Evolutionary conservation across 2,797 vertebrate species (phyloP).

Genomic region (Lacerta bilineata): DNA sequence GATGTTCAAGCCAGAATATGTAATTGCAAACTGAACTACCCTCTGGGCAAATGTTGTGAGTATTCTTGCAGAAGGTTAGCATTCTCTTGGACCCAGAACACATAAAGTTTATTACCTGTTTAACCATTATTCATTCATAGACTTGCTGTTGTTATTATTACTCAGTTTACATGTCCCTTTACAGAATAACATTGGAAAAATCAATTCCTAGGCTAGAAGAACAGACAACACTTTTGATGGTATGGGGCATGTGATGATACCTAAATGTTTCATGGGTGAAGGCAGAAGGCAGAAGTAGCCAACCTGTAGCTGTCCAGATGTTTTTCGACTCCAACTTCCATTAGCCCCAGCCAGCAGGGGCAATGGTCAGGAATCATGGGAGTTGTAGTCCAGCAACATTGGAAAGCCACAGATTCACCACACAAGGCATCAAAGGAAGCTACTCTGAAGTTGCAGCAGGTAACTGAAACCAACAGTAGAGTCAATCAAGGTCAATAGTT

Average conservation of each 20-base stretch:
- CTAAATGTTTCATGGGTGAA: neutral
- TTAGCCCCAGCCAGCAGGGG: too few species aligned
- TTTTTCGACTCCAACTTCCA: too few species aligned
- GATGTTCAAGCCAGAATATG: neutral
- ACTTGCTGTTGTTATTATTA: neutral
- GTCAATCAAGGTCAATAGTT: neutral
- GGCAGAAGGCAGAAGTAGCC: neutral
- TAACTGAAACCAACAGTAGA: neutral
- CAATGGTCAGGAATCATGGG: too few species aligned
- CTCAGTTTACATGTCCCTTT: neutral
- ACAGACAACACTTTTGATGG: neutral
- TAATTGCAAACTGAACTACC: conserved; percentile 21
- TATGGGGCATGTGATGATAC: neutral
- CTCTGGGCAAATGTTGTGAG: neutral
- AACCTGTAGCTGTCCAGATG: neutral
- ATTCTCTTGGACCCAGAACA: neutral
- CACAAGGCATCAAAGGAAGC: neutral
- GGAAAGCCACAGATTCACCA: too few species aligned
- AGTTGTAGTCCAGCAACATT: too few species aligned
- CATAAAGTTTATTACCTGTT: neutral
- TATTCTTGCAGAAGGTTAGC: neutral
- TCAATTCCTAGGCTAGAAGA: neutral
- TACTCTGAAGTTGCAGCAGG: neutral
- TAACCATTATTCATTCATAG: neutral
- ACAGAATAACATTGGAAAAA: neutral